phyloP scores from a whole-genome alignment of 2,113 vertebrate species.

The Dunckerocampus dactyliophorus region DNA sequence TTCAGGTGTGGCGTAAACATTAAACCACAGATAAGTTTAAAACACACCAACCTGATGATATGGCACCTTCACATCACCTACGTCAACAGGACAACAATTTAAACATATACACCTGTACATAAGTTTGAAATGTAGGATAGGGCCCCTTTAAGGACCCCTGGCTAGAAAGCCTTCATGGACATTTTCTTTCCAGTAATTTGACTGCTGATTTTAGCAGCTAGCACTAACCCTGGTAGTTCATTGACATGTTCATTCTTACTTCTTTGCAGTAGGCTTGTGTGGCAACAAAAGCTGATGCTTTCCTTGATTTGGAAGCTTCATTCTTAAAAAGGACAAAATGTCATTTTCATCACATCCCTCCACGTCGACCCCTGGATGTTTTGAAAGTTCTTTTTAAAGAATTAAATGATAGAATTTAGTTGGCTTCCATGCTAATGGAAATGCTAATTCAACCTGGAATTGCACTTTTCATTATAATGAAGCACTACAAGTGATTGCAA shows the following conservation, averaged over 20 bases:
- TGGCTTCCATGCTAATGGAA: constrained; percentile 10
- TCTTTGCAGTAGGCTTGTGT: constrained; percentile 21
- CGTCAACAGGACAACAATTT: no score
- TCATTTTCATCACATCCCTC: constrained; percentile 29
- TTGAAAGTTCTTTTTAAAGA: constrained; percentile 51
- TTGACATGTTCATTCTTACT: constrained; percentile 4
- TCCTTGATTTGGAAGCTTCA: constrained; percentile 1
- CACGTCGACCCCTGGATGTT: constrained; percentile 4
- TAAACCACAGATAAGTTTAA: no score
- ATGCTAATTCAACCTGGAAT: constrained; percentile 53
- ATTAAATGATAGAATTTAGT: constrained; percentile 32
- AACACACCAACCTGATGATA: no score
- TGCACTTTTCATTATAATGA: constrained; percentile 38
- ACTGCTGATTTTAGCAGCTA: constrained; percentile 14
- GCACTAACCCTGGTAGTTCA: constrained; percentile 43
- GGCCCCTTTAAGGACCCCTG: no score
- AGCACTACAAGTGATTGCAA: not conserved
- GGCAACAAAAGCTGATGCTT: not conserved
- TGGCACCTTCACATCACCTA: no score
- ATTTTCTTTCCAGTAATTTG: constrained; percentile 25
- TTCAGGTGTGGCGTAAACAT: no score
- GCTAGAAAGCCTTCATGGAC: constrained; percentile 25
- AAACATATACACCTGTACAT: no score
- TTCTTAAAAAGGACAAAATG: constrained; percentile 37
- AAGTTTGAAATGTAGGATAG: no score